phyloP scores from a whole-genome alignment of 2,113 vertebrate genomes.

The Albula goreensis region DNA sequence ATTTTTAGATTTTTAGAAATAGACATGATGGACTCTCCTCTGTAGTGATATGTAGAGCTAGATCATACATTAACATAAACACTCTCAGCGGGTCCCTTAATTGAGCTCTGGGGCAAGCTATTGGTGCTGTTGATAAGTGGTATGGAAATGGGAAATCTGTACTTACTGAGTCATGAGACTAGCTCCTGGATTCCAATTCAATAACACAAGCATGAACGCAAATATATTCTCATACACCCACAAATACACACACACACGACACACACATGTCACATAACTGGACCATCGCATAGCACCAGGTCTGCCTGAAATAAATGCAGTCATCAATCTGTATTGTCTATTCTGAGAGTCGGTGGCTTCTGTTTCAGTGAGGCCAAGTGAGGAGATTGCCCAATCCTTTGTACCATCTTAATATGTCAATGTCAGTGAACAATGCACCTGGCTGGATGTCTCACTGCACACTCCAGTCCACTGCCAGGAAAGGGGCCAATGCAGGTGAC shows the following conservation, averaged over 20 bases:
- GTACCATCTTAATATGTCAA: too few relatives aligned
- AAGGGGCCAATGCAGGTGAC: too few relatives aligned
- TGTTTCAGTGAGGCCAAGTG: too few relatives aligned
- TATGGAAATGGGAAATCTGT: not conserved
- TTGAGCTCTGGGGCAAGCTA: conserved; percentile 21
- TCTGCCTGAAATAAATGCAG: too few relatives aligned
- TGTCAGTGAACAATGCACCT: too few relatives aligned
- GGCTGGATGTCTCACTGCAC: too few relatives aligned
- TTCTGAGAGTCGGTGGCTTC: too few relatives aligned
- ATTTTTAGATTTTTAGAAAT: conserved; percentile 5
- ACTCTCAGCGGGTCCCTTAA: not conserved
- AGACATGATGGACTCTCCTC: not conserved
- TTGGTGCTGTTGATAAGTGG: conserved; percentile 41
- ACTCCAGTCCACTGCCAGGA: too few relatives aligned
- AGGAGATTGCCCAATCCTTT: too few relatives aligned
- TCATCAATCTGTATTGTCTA: too few relatives aligned
- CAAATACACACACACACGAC: conserved; percentile 11
- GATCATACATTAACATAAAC: conserved; percentile 12
- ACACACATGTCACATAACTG: not conserved
- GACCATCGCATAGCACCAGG: too few relatives aligned
- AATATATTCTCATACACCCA: conserved; percentile 30
- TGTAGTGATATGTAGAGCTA: conserved; percentile 32
- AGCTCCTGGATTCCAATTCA: conserved; percentile 18
- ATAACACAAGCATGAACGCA: conserved; percentile 6
- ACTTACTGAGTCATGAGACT: not conserved